These are phyloP conservation scores for Zaprionus lachaisei DNA, from an alignment of 1,140 invertebrate species.

Conservation along the genomic window DNA sequence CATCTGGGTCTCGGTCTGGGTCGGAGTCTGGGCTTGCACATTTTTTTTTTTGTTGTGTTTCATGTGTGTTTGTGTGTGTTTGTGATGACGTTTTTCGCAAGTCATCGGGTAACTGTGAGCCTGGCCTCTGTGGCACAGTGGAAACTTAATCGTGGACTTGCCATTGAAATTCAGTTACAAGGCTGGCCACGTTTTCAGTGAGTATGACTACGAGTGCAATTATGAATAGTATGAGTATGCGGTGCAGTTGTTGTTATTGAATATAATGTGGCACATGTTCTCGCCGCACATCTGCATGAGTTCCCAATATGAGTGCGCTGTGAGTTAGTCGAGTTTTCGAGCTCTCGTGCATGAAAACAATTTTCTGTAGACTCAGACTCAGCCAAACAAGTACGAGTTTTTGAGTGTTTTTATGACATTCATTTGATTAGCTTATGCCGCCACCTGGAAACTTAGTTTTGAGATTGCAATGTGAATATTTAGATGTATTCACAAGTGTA, in stretches of 20 bases:
- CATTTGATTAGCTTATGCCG: constrained; percentile 16
- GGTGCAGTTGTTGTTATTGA: constrained; percentile 55
- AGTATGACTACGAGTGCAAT: constrained; percentile 21
- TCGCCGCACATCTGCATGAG: constrained; percentile 33
- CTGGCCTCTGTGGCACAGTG: constrained; percentile 65
- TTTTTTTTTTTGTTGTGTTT: constrained; percentile 42
- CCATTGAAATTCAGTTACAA: constrained; percentile 84
- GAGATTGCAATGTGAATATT: neutral
- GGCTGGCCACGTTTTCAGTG: constrained; percentile 73
- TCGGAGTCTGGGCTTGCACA: constrained; percentile 65
- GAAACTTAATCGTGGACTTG: constrained; percentile 82
- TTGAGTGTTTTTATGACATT: constrained; percentile 23
- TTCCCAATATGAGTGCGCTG: neutral
- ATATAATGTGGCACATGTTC: constrained; percentile 53
- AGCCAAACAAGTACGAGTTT: neutral
- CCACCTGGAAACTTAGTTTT: constrained; percentile 5
- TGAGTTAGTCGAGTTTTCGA: neutral
- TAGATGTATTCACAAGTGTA: neutral
- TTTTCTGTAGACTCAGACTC: constrained; percentile 7
- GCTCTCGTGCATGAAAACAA: constrained; percentile 49
- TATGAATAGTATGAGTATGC: constrained; percentile 31
- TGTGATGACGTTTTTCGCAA: constrained; percentile 77
- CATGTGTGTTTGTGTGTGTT: constrained; percentile 34
- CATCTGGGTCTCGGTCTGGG: constrained; percentile 54
- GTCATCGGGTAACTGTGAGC: constrained; percentile 80